A percentile compares a stretch with the other conserved stretches of the same genome.
Evolutionary conservation across 2,888 invertebrate genomes (phyloP).

Genomic region (Nomada hirtipes): DNA sequence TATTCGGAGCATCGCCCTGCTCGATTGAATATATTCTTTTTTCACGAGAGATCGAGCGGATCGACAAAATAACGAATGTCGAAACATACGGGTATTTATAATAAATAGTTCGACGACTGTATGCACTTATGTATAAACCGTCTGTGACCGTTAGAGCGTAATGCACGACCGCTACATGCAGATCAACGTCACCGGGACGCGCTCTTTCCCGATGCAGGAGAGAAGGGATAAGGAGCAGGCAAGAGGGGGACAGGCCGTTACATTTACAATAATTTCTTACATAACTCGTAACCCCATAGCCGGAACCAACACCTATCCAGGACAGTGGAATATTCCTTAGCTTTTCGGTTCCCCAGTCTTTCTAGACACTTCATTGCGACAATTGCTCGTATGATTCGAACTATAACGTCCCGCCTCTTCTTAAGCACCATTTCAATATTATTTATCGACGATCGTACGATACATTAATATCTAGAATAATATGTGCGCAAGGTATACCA

Average conservation of each 20-base stretch:
- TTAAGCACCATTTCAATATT: neutral
- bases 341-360: conserved; percentile 20
- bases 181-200: conserved; percentile 68
- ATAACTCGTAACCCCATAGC: conserved; percentile 60
- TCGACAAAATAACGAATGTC: neutral
- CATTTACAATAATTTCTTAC: conserved; percentile 73
- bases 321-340: conserved; percentile 53
- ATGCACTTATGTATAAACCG: conserved; percentile 64
- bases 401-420: too few relatives aligned
- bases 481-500: too few relatives aligned
- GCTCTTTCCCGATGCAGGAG: conserved; percentile 46
- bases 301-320: conserved; percentile 49
- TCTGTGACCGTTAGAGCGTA: conserved; percentile 72
- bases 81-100: conserved; percentile 16
- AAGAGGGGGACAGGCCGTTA: conserved; percentile 58
- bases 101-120: conserved; percentile 27
- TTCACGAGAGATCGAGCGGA: too few relatives aligned
- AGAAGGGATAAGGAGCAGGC: conserved; percentile 43
- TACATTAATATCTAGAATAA: neutral
- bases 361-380: neutral
- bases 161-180: conserved; percentile 73
- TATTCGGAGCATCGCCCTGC: neutral
- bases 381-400: too few relatives aligned
- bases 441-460: too few relatives aligned
- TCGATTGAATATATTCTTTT: neutral